Conservation (phyloP, 2,797 vertebrate genomes). For the Mycteria americana region DNA sequence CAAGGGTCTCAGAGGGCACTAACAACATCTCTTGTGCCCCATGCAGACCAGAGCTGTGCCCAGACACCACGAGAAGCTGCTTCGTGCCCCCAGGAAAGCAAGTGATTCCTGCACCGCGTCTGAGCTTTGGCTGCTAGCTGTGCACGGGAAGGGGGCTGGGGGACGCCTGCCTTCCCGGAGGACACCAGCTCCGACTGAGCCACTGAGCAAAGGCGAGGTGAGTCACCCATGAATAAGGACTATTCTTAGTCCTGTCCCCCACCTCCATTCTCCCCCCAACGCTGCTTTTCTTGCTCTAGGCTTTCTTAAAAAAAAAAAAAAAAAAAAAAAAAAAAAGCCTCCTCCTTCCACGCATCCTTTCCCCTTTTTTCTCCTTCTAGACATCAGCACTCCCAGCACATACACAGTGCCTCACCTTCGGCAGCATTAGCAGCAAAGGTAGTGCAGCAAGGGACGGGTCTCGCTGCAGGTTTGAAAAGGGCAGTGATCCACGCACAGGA, state of each 20-base stretch:
- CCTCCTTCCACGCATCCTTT: background rate
- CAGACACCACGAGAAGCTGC: background rate
- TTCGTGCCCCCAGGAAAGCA: accelerated
- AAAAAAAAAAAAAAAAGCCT: background rate
- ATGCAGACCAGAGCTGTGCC: accelerated
- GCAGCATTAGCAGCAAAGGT: background rate
- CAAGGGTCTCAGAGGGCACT: background rate
- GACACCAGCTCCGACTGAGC: background rate
- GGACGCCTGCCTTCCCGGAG: background rate
- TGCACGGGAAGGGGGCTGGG: background rate
- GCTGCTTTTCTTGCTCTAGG: background rate
- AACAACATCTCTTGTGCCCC: too few species aligned
- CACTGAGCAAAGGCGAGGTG: background rate
- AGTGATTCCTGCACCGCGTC: background rate
- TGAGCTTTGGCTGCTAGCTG: background rate
- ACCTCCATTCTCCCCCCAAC: background rate
- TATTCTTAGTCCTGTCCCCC: constrained; percentile 7
- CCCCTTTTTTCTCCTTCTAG: background rate
- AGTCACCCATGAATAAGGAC: background rate
- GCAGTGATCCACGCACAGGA: background rate
- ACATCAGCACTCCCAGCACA: background rate
- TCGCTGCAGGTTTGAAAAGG: background rate
- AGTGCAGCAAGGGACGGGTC: background rate
- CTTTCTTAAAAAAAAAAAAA: background rate
- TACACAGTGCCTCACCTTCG: background rate